phyloP scores from a whole-genome alignment of 1,140 invertebrate species.

The Lasioglossum albipes region DNA sequence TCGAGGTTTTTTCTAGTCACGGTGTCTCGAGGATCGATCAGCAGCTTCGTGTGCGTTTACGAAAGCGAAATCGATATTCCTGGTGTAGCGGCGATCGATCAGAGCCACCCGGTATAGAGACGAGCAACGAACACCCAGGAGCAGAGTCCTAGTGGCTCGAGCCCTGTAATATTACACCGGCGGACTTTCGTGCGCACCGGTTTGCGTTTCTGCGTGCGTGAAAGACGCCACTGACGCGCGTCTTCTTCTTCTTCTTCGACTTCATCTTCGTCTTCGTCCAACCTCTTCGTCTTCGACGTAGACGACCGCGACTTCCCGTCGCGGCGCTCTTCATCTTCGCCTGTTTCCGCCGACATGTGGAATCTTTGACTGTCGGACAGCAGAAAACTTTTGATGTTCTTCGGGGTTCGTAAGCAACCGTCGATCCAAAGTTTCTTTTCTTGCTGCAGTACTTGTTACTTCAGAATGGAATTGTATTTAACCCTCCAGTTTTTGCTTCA shows the following conservation, averaged over 20 bases:
- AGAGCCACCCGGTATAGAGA: conserved; percentile 67
- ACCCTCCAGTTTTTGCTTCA: too few relatives aligned
- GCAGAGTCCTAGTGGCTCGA: conserved; percentile 68
- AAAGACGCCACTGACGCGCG: conserved; percentile 9
- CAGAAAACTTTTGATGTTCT: too few relatives aligned
- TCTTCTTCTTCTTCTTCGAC: background rate
- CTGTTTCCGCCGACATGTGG: conserved; percentile 13
- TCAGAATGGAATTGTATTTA: too few relatives aligned
- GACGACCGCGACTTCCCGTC: background rate
- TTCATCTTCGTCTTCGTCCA: too few relatives aligned
- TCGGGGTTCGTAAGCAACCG: too few relatives aligned
- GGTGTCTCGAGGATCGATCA: conserved; percentile 13
- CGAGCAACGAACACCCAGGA: conserved; percentile 68
- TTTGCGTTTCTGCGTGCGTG: conserved; percentile 44
- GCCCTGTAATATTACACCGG: conserved; percentile 72
- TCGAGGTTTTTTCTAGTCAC: too few relatives aligned
- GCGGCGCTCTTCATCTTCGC: conserved; percentile 35
- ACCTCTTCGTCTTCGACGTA: background rate
- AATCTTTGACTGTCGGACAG: too few relatives aligned
- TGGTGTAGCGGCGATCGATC: conserved; percentile 22
- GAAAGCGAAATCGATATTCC: conserved; percentile 30
- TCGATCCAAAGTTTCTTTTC: too few relatives aligned
- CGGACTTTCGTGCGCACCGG: conserved; percentile 54
- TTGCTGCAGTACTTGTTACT: too few relatives aligned
- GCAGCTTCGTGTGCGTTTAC: background rate